Percentiles rank a stretch among this genome's conserved stretches.
phyloP scores from a whole-genome alignment of 2,797 vertebrate genomes.

The Myotis pilosus region DNA sequence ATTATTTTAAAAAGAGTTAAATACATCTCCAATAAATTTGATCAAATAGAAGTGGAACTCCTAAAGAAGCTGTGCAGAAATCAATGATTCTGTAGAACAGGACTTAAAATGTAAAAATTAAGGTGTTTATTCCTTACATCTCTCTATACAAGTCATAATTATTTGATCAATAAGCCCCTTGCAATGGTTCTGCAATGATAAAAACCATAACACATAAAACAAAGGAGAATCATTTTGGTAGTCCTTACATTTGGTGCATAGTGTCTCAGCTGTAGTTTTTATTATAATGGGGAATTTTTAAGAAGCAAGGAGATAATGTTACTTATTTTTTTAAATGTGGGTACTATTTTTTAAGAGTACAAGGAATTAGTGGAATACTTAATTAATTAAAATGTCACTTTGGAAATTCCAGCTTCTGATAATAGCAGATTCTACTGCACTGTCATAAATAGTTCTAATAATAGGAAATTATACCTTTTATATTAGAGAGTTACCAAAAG shows the following conservation, averaged over 20 bases:
- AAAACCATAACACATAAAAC: background rate
- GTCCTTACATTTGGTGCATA: background rate
- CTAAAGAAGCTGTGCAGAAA: background rate
- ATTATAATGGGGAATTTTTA: background rate
- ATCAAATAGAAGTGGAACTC: background rate
- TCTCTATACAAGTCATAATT: background rate
- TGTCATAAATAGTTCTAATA: background rate
- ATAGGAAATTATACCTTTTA: background rate
- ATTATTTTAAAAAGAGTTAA: background rate
- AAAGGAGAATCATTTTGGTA: background rate
- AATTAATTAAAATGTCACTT: background rate
- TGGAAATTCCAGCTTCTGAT: background rate
- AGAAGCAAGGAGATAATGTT: background rate
- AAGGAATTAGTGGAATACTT: background rate
- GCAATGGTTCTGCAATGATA: background rate
- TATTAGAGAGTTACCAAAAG: background rate
- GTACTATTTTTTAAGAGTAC: background rate
- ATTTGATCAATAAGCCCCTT: background rate
- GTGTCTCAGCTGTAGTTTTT: background rate
- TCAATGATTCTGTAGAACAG: background rate
- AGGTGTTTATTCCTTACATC: background rate
- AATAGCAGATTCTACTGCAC: background rate
- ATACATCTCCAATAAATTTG: background rate
- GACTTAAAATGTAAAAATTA: background rate
- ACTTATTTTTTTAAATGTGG: background rate